Evolutionary conservation across 2,113 vertebrate species (phyloP).

Genomic region (Dasyprocta punctata): DNA sequence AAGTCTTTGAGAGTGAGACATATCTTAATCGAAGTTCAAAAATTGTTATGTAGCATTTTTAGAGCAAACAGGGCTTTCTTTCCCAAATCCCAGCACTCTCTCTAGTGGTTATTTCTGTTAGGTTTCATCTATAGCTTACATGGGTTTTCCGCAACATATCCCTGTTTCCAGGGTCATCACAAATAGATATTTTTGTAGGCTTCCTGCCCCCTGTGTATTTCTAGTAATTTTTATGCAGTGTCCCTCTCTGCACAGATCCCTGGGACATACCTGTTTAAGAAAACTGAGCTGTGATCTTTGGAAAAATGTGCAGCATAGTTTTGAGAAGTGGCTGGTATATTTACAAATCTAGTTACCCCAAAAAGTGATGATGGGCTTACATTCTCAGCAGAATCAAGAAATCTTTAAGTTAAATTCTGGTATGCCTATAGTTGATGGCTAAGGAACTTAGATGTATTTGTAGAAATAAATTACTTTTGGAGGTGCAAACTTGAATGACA

Average conservation of each 20-base stretch:
- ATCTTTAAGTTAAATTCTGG: constrained; percentile 8
- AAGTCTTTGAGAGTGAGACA: neutral
- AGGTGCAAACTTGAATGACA: neutral
- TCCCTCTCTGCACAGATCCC: neutral
- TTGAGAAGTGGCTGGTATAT: constrained; percentile 2
- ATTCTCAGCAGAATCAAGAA: constrained; percentile 34
- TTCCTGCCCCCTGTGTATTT: neutral
- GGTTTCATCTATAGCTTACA: neutral
- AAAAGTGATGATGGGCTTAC: neutral
- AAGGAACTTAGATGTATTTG: constrained; percentile 24
- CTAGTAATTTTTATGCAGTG: neutral
- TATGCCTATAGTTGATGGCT: neutral
- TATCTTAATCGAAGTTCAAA: constrained; percentile 6
- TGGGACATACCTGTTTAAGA: constrained; percentile 30
- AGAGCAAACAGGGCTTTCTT: neutral
- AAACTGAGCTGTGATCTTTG: constrained; percentile 27
- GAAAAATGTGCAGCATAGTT: neutral
- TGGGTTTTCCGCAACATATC: neutral
- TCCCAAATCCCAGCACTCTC: neutral
- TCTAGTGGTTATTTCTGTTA: neutral
- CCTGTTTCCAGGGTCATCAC: neutral
- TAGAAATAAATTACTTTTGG: constrained; percentile 40
- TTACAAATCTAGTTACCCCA: constrained; percentile 36
- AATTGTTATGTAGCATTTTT: neutral
- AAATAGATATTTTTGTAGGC: neutral